Percentiles rank a stretch among this genome's conserved stretches.
Evolutionary conservation across 2,113 vertebrate genomes (phyloP).

Genomic region (Macquaria australasica): DNA sequence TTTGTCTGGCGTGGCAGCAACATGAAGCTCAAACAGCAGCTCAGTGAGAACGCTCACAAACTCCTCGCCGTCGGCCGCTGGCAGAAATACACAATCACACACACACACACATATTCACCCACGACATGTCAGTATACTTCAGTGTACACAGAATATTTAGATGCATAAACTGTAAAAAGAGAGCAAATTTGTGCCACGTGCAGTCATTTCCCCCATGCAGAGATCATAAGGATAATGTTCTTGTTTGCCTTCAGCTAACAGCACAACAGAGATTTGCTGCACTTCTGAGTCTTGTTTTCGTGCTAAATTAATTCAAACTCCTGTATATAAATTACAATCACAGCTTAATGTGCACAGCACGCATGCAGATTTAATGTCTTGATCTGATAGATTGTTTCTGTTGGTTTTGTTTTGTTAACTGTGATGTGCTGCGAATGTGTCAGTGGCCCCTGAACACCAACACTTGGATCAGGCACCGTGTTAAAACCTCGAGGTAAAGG

Average conservation of each 20-base stretch:
- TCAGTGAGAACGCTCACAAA: constrained; percentile 94
- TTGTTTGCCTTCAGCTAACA: constrained; percentile 1
- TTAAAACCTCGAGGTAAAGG: neutral
- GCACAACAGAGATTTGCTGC: constrained; percentile 9
- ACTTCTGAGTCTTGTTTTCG: constrained; percentile 10
- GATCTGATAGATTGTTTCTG: constrained; percentile 8
- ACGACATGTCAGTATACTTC: neutral
- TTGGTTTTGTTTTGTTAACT: constrained; percentile 3
- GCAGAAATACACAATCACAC: constrained; percentile 22
- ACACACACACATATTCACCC: constrained; percentile 32
- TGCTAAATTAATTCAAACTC: constrained; percentile 36
- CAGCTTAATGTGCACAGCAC: neutral
- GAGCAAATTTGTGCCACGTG: constrained; percentile 15
- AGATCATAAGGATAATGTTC: constrained; percentile 6
- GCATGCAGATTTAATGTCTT: constrained; percentile 49
- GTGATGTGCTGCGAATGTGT: constrained; percentile 35
- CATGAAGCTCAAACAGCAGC: constrained; percentile 95
- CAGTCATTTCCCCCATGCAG: constrained; percentile 48
- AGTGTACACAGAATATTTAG: neutral
- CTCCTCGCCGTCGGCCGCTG: constrained; percentile 89
- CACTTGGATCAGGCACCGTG: constrained; percentile 49
- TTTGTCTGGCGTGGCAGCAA: constrained; percentile 98
- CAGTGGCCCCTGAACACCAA: constrained; percentile 62
- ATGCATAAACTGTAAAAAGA: neutral
- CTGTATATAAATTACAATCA: constrained; percentile 20